A percentile compares a stretch with the other conserved stretches of the same genome.
These are phyloP conservation scores for Boulengeromyrus knoepffleri DNA, from an alignment of 2,113 vertebrate species.

Conservation along the genomic window DNA sequence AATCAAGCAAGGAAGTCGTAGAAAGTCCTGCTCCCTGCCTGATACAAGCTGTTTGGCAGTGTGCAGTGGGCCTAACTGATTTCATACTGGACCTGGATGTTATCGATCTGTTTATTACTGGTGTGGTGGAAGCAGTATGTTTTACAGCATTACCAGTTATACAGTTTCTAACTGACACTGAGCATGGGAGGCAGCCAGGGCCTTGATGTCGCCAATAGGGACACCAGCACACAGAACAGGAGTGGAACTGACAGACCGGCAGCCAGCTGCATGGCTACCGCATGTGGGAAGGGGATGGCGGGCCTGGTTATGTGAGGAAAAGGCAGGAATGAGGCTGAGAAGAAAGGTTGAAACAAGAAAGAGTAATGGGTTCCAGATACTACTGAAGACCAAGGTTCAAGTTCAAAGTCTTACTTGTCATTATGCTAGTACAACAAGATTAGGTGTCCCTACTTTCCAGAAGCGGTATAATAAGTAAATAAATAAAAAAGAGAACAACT, in stretches of 20 bases:
- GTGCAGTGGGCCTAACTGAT: not conserved
- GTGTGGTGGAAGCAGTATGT: not conserved
- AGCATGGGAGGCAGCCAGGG: not conserved
- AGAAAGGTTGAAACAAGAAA: not conserved
- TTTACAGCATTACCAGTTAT: too few relatives aligned
- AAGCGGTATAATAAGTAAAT: not conserved
- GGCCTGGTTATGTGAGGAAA: not conserved
- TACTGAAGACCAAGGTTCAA: not conserved
- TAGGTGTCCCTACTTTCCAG: not conserved
- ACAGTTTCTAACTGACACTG: too few relatives aligned
- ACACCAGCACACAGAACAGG: not conserved
- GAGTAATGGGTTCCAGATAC: not conserved
- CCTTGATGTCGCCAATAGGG: not conserved
- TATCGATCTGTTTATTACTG: not conserved
- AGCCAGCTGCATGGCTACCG: not conserved
- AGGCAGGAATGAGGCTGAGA: not conserved
- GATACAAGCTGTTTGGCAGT: not conserved
- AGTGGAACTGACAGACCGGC: not conserved
- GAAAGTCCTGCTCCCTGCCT: not conserved
- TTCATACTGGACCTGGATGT: not conserved
- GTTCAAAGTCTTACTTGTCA: not conserved
- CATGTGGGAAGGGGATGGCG: not conserved
- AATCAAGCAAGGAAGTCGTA: not conserved
- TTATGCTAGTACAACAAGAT: not conserved
- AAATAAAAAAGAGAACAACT: not conserved